phyloP scores from a whole-genome alignment of 2,113 vertebrate genomes.

The Callocephalon fimbriatum region DNA sequence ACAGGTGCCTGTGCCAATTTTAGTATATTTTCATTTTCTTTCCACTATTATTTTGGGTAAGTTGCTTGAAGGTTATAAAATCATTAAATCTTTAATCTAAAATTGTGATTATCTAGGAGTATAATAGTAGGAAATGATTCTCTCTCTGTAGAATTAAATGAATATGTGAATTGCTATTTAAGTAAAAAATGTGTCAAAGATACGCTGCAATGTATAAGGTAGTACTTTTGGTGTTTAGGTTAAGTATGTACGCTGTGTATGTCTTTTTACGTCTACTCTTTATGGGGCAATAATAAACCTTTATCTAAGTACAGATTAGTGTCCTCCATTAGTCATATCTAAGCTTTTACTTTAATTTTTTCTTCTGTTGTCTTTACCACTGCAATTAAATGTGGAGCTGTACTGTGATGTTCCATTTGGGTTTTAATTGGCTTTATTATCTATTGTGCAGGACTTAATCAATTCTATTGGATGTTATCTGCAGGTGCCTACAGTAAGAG shows the following conservation, averaged over 20 bases:
- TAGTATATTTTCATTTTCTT: background rate
- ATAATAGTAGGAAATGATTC: background rate
- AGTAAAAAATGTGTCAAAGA: constrained; percentile 20
- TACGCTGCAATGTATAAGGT: background rate
- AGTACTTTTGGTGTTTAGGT: background rate
- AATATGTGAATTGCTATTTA: background rate
- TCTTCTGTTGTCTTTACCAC: background rate
- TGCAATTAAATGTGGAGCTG: background rate
- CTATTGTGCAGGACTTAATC: constrained; percentile 21
- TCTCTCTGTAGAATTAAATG: background rate
- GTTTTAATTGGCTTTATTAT: constrained; percentile 59
- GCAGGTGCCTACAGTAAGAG: constrained; percentile 14
- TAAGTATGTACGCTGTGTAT: background rate
- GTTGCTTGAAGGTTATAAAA: constrained; percentile 8
- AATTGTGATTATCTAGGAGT: background rate
- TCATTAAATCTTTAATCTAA: constrained; percentile 25
- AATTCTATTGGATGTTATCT: constrained; percentile 11
- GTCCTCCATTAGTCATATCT: background rate
- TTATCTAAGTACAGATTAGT: background rate
- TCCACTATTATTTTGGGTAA: background rate
- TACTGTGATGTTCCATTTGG: background rate
- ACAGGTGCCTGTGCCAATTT: background rate
- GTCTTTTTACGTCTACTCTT: background rate
- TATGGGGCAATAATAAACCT: background rate
- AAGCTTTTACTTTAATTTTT: background rate